phyloP scores from a whole-genome alignment of 2,797 vertebrate species.

The Agapornis canus region DNA sequence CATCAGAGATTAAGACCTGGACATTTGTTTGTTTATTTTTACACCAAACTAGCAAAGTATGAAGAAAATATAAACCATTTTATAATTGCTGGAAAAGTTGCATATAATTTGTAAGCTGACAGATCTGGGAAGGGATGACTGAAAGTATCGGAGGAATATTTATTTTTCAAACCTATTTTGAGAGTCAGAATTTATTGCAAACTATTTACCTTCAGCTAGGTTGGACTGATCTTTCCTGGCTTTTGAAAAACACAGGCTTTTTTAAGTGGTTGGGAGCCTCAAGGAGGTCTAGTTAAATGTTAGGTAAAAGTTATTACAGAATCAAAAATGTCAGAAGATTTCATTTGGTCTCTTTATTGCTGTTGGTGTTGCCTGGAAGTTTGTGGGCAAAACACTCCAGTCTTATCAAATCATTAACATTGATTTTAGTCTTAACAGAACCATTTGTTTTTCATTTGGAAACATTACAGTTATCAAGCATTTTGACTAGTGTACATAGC shows the following conservation, averaged over 20 bases:
- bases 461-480: background rate
- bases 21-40: constrained; percentile 27
- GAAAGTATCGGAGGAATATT: background rate
- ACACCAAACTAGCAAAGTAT: background rate
- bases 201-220: background rate
- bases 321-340: background rate
- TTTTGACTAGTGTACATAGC: background rate
- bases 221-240: background rate
- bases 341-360: background rate
- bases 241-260: constrained; percentile 21
- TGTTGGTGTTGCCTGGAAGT: constrained; percentile 18
- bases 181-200: background rate
- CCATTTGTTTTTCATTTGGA: constrained; percentile 48
- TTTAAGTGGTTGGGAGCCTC: background rate
- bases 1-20: constrained; percentile 10
- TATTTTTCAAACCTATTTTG: background rate
- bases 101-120: background rate
- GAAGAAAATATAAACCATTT: background rate
- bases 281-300: background rate
- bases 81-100: background rate
- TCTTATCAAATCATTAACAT: constrained; percentile 26
- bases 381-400: constrained; percentile 9
- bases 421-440: constrained; percentile 8
- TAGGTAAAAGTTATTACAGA: constrained; percentile 1
- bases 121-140: background rate